Conservation (phyloP, 2,888 invertebrate species). For the Cheilosia pagana region DNA sequence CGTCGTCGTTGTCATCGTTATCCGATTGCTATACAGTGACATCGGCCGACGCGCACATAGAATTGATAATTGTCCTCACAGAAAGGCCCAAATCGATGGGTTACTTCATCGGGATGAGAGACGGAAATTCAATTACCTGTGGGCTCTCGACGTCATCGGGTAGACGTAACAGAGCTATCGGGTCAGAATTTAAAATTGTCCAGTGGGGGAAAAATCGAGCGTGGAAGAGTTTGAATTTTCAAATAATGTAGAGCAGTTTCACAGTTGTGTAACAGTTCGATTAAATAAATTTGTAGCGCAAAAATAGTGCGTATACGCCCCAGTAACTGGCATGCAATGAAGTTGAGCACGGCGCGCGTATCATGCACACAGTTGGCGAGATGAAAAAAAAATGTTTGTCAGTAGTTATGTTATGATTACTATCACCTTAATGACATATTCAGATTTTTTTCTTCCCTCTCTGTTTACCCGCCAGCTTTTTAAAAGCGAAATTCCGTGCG, state of each 20-base stretch:
- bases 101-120: slow-evolving; percentile 53
- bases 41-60: slow-evolving; percentile 28
- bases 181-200: slow-evolving; percentile 66
- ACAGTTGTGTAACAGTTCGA: slow-evolving; percentile 19
- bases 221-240: slow-evolving; percentile 34
- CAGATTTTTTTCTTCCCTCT: slow-evolving; percentile 29
- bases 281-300: slow-evolving; percentile 42
- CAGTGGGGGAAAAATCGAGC: slow-evolving; percentile 19
- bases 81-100: slow-evolving; percentile 43
- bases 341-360: slow-evolving; percentile 28
- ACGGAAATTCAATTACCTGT: slow-evolving; percentile 39
- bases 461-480: not conserved
- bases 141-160: not conserved
- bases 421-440: slow-evolving; percentile 64
- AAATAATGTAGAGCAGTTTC: slow-evolving; percentile 58
- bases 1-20: slow-evolving; percentile 11
- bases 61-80: slow-evolving; percentile 51
- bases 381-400: slow-evolving; percentile 53
- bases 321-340: slow-evolving; percentile 52
- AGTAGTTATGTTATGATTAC: slow-evolving; percentile 42
- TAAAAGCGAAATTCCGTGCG: slow-evolving; percentile 34
- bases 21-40: slow-evolving; percentile 21
- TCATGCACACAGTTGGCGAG: slow-evolving; percentile 43
- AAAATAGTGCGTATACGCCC: slow-evolving; percentile 73
- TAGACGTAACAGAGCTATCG: slow-evolving; percentile 42